Percentiles rank a stretch among this genome's conserved stretches.
Evolutionary conservation across 2,113 vertebrate species (phyloP).

Genomic region (pig (Sus scrofa)): DNA sequence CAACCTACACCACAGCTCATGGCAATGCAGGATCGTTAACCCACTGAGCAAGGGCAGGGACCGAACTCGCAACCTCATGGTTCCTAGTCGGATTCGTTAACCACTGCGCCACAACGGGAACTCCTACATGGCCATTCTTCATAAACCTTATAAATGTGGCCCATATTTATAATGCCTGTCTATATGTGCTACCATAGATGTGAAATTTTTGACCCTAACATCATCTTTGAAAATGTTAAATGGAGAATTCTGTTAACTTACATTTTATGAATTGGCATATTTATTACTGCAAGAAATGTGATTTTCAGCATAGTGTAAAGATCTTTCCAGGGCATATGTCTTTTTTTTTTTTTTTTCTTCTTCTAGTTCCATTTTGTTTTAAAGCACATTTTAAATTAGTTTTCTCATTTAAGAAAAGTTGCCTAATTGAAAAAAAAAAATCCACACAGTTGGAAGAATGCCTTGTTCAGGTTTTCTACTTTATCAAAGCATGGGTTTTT

Average conservation of each 20-base stretch:
- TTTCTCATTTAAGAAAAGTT: conserved; percentile 87
- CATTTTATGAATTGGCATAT: conserved; percentile 81
- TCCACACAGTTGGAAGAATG: neutral
- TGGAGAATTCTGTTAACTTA: conserved; percentile 82
- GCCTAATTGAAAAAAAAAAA: conserved; percentile 78
- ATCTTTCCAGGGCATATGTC: conserved; percentile 77
- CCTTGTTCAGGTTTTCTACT: neutral
- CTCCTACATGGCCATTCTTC: neutral
- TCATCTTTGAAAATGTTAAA: conserved; percentile 86
- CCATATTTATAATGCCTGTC: neutral
- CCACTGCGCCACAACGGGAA: too few species aligned
- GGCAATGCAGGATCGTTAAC: too few species aligned
- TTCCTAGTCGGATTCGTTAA: too few species aligned
- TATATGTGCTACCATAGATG: neutral
- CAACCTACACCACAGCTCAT: too few species aligned
- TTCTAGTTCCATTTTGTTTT: conserved; percentile 87
- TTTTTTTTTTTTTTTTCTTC: conserved; percentile 67
- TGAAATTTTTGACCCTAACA: conserved; percentile 76
- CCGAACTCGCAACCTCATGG: too few species aligned
- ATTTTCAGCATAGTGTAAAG: conserved; percentile 83
- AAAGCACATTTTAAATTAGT: conserved; percentile 86
- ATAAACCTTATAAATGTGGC: neutral
- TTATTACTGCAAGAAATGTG: conserved; percentile 81
- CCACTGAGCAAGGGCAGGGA: too few species aligned
- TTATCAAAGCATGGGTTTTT: neutral